phyloP scores from a whole-genome alignment of 1,140 invertebrate genomes.

The Elysia chlorotica region DNA sequence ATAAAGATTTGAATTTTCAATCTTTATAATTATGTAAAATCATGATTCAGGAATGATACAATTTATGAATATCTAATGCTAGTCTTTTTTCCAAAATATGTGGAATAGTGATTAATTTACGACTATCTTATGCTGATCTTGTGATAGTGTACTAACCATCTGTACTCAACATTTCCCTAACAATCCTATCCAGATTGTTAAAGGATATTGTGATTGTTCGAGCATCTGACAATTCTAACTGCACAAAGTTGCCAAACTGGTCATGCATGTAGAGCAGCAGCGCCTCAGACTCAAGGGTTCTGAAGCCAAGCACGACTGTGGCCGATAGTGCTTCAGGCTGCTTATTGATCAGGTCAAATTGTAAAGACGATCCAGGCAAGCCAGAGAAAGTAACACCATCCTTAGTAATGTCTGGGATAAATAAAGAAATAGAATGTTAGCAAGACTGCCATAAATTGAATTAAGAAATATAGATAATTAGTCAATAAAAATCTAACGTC shows the following conservation, averaged over 20 bases:
- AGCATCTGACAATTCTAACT: constrained; percentile 81
- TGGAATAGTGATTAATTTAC: no score
- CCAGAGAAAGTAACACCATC: constrained; percentile 88
- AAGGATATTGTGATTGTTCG: constrained; percentile 53
- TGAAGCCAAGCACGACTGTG: constrained; percentile 82
- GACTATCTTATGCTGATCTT: no score
- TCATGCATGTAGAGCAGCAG: constrained; percentile 90
- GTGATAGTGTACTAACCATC: no score
- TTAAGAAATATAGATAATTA: no score
- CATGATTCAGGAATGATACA: no score
- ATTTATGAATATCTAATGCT: no score
- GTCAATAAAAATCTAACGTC: no score
- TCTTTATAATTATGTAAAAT: no score
- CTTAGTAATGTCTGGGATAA: constrained; percentile 81
- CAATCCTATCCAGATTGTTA: constrained; percentile 39
- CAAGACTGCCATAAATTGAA: no score
- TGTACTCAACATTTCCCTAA: constrained; percentile 27
- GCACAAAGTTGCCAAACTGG: constrained; percentile 91
- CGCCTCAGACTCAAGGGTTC: constrained; percentile 78
- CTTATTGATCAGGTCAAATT: constrained; percentile 74
- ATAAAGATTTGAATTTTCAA: no score
- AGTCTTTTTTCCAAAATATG: no score
- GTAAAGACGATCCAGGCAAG: constrained; percentile 69
- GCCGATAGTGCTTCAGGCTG: constrained; percentile 77
- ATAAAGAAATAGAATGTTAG: no score